A percentile compares a stretch with the other conserved stretches of the same genome.
Evolutionary conservation across 1,140 invertebrate genomes (phyloP).

Genomic region (Akabosia matsudoensis): DNA sequence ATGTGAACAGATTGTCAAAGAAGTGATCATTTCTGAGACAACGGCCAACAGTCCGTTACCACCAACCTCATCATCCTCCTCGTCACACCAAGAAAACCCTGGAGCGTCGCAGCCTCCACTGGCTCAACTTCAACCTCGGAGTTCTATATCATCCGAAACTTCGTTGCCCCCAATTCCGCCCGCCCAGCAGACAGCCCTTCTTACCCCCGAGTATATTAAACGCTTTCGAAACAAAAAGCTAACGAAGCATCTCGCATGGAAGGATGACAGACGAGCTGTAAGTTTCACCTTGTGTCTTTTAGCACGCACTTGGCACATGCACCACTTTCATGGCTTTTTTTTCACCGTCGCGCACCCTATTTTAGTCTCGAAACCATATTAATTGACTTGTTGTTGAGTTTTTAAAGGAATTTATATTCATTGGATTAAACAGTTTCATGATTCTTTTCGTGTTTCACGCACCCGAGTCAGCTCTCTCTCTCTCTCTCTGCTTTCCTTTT

Average conservation of each 20-base stretch:
- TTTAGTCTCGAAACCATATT: not conserved
- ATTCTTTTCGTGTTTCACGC: too few relatives aligned
- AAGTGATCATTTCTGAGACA: constrained; percentile 45
- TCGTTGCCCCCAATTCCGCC: too few relatives aligned
- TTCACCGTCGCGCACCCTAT: not conserved
- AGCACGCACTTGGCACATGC: not conserved
- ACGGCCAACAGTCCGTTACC: not conserved
- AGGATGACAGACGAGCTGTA: constrained; percentile 45
- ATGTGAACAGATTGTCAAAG: constrained; percentile 44
- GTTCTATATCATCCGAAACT: not conserved
- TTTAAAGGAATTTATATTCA: too few relatives aligned
- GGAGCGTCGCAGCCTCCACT: not conserved
- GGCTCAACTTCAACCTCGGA: constrained; percentile 10
- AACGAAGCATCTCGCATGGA: constrained; percentile 41
- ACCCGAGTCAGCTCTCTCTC: too few relatives aligned
- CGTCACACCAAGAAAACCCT: not conserved
- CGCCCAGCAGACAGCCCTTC: not conserved
- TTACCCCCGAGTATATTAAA: constrained; percentile 23
- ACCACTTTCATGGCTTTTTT: constrained; percentile 13
- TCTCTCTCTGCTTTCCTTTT: too few relatives aligned
- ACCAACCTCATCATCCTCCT: not conserved
- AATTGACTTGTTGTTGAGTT: not conserved
- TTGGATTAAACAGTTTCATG: too few relatives aligned
- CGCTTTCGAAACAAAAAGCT: constrained; percentile 38
- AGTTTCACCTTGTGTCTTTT: constrained; percentile 23